Evolutionary conservation across 2,888 invertebrate genomes (phyloP).

Genomic region (Oasisia sp.): DNA sequence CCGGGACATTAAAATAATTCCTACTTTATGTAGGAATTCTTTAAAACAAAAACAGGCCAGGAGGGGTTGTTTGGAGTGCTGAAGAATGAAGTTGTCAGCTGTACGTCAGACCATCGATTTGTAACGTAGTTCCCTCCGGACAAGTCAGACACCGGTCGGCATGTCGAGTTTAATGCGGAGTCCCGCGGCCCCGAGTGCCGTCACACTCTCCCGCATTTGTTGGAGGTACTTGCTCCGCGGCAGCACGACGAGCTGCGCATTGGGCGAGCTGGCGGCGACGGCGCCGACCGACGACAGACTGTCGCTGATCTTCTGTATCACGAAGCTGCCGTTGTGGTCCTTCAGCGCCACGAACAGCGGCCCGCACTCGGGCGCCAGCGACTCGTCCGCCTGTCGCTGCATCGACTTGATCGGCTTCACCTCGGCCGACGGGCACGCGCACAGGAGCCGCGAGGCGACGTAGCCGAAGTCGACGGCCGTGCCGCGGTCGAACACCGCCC

Average conservation of each 20-base stretch:
- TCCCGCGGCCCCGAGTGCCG: not conserved
- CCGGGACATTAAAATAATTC: too few relatives aligned
- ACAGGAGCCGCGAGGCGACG: not conserved
- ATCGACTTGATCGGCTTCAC: constrained; percentile 8
- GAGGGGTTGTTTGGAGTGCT: too few relatives aligned
- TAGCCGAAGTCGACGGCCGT: not conserved
- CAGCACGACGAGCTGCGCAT: not conserved
- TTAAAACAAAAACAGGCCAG: too few relatives aligned
- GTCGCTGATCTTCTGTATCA: not conserved
- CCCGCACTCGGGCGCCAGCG: not conserved
- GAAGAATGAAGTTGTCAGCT: too few relatives aligned
- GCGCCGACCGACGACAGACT: not conserved
- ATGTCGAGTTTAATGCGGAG: not conserved
- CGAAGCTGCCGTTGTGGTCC: constrained; percentile 17
- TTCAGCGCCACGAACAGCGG: not conserved
- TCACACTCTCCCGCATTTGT: not conserved
- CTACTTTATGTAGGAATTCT: too few relatives aligned
- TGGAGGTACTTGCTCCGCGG: not conserved
- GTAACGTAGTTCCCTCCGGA: not conserved
- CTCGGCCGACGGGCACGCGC: not conserved
- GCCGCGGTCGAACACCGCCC: not conserved
- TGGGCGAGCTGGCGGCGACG: not conserved
- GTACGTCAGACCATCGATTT: too few relatives aligned
- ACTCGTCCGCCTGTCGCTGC: not conserved
- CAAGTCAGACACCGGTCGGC: not conserved